Evolutionary conservation across 2,888 invertebrate genomes (phyloP).

Genomic region (Volucella inflata): DNA sequence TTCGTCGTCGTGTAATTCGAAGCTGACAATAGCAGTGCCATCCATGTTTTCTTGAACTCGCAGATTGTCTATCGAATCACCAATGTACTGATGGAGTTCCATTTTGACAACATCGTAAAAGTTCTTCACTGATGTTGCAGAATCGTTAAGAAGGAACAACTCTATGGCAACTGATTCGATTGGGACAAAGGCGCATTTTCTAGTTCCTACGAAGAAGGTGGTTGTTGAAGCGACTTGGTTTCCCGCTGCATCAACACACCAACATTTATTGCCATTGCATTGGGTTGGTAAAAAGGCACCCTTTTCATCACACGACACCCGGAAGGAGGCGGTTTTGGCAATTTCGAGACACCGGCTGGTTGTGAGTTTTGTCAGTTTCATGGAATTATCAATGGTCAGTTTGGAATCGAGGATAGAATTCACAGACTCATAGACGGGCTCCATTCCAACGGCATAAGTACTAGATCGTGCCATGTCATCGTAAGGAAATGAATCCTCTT

Average conservation of each 20-base stretch:
- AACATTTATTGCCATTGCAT: constrained; percentile 89
- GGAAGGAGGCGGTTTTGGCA: constrained; percentile 82
- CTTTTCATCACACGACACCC: constrained; percentile 87
- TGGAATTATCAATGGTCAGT: constrained; percentile 80
- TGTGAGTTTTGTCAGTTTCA: constrained; percentile 79
- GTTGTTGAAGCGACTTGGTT: constrained; percentile 87
- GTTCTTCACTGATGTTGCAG: constrained; percentile 84
- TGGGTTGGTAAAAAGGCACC: constrained; percentile 91
- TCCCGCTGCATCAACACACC: constrained; percentile 94
- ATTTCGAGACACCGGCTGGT: constrained; percentile 84
- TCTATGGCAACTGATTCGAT: constrained; percentile 91
- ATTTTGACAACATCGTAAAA: constrained; percentile 84
- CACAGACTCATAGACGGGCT: constrained; percentile 79
- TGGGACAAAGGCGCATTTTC: constrained; percentile 87
- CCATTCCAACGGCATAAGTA: constrained; percentile 83
- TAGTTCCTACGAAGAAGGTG: constrained; percentile 86
- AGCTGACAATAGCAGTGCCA: constrained; percentile 85
- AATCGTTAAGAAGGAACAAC: constrained; percentile 88
- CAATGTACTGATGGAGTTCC: constrained; percentile 82
- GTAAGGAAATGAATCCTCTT: constrained; percentile 16
- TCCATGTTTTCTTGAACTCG: constrained; percentile 85
- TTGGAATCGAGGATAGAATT: constrained; percentile 82
- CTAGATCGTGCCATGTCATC: constrained; percentile 43
- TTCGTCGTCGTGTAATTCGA: constrained; percentile 88
- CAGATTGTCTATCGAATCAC: constrained; percentile 85